phyloP scores from a whole-genome alignment of 2,888 invertebrate species.

The Crepidodera aurea region DNA sequence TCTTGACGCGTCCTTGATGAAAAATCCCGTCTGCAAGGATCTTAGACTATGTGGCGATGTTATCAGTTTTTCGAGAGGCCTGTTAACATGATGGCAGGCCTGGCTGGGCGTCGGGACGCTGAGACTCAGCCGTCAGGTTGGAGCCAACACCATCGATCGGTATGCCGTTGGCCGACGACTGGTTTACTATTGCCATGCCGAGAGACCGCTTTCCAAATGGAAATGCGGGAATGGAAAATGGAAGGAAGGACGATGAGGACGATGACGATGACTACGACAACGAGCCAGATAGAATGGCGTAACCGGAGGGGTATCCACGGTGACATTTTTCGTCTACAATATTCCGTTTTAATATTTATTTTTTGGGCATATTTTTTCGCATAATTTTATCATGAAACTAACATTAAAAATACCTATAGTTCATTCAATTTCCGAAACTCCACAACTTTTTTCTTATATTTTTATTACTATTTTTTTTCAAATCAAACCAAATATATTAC shows the following conservation, averaged over 20 bases:
- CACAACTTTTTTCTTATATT: no score
- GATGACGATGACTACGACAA: not conserved
- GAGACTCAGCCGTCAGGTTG: constrained; percentile 58
- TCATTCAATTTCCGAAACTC: no score
- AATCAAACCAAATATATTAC: no score
- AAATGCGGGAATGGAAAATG: constrained; percentile 20
- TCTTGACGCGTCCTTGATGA: constrained; percentile 40
- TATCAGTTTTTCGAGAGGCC: constrained; percentile 40
- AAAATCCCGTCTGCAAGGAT: constrained; percentile 37
- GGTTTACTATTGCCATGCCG: constrained; percentile 46
- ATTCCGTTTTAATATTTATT: no score
- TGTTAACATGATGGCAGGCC: constrained; percentile 37
- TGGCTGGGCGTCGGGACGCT: constrained; percentile 48
- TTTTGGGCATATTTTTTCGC: no score
- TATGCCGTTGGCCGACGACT: constrained; percentile 53
- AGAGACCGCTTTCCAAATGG: constrained; percentile 33
- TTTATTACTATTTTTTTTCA: no score
- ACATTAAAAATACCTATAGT: no score
- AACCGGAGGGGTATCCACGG: not conserved
- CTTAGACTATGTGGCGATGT: constrained; percentile 41
- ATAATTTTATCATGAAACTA: no score
- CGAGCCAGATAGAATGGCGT: not conserved
- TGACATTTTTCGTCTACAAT: not conserved
- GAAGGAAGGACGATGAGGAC: constrained; percentile 9
- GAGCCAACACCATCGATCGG: constrained; percentile 60